Evolutionary conservation across 2,113 vertebrate species (phyloP).

Genomic region (Daubentonia madagascariensis): DNA sequence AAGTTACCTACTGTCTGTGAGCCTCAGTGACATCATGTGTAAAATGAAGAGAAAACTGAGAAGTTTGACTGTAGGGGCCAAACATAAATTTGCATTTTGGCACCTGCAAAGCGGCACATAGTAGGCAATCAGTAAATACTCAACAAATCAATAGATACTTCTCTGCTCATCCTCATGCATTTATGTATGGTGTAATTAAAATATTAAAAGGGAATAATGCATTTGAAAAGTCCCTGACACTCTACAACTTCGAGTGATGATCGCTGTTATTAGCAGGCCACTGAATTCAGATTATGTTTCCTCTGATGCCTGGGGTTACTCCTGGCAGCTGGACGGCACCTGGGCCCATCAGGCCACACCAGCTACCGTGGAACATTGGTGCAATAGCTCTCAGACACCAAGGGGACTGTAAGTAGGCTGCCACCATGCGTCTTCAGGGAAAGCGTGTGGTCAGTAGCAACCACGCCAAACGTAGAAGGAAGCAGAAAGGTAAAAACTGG

Average conservation of each 20-base stretch:
- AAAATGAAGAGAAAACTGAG: rapidly evolving
- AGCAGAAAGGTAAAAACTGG: no score
- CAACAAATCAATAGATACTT: background rate
- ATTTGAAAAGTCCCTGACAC: background rate
- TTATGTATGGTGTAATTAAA: background rate
- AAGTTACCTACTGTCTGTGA: rapidly evolving
- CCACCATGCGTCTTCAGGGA: no score
- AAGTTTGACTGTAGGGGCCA: rapidly evolving
- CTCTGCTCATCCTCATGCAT: background rate
- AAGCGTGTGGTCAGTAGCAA: rapidly evolving
- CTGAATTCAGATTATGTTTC: background rate
- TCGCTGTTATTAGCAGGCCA: no score
- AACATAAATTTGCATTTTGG: rapidly evolving
- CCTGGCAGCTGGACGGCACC: rapidly evolving
- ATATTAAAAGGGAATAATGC: no score
- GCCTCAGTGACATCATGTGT: no score
- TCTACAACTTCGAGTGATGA: background rate
- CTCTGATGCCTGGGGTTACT: background rate
- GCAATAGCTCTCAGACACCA: no score
- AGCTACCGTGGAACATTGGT: no score
- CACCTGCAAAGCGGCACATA: no score
- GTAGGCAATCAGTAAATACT: background rate
- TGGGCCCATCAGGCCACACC: background rate
- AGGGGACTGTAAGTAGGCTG: no score
- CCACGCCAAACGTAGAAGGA: background rate